Evolutionary conservation across 2,113 vertebrate species (phyloP).

Genomic region (Cisticola juncidis): DNA sequence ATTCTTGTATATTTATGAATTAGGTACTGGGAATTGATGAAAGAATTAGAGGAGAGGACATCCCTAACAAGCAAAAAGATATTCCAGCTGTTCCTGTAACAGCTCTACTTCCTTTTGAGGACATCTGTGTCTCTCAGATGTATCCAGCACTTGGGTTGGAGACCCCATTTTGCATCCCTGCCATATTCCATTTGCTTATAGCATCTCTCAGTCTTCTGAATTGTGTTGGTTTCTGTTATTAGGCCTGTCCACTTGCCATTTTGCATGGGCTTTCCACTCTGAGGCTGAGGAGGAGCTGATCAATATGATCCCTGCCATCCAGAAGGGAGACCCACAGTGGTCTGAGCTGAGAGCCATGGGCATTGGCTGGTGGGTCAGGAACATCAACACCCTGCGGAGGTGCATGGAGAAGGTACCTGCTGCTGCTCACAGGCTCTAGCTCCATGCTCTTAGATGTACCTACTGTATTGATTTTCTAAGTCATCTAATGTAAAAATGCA

Average conservation of each 20-base stretch:
- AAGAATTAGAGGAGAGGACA: background rate
- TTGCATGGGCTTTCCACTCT: slow-evolving; percentile 98
- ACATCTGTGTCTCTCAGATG: background rate
- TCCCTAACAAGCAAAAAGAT: background rate
- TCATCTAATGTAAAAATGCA: background rate
- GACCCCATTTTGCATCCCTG: background rate
- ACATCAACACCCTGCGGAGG: slow-evolving; percentile 93
- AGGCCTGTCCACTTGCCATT: slow-evolving; percentile 97
- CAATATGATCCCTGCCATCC: slow-evolving; percentile 97
- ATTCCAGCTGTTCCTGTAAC: background rate
- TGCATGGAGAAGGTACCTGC: slow-evolving; percentile 93
- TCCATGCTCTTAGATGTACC: background rate
- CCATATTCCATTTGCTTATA: background rate
- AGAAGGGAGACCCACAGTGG: slow-evolving; percentile 95
- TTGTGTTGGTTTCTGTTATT: background rate
- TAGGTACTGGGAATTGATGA: background rate
- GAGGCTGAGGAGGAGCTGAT: slow-evolving; percentile 96
- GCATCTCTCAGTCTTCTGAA: background rate
- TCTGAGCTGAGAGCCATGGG: slow-evolving; percentile 93
- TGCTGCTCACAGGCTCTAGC: background rate
- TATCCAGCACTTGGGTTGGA: background rate
- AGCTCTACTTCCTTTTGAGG: background rate
- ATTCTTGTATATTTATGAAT: background rate
- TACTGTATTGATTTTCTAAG: background rate
- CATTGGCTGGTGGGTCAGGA: slow-evolving; percentile 98